Evolutionary conservation across 2,113 vertebrate species (phyloP), one percentile per base, ranked within the genome.

Genomic region (Neodontobutis hainanensis): DNA sequence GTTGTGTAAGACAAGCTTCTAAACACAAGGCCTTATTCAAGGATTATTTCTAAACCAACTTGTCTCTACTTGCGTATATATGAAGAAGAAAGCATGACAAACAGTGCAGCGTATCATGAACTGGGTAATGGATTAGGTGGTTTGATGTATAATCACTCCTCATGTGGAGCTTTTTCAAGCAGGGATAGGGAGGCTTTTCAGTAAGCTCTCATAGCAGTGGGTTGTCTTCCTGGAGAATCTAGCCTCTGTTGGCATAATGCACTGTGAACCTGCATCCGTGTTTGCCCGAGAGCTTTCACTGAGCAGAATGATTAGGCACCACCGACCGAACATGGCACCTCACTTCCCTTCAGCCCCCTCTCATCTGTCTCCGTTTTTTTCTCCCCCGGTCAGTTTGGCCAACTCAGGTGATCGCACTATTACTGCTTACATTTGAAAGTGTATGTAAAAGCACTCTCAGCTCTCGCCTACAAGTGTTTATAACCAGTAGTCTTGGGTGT

Each of bases 111-210:
- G 62, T 47, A 79, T 59, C 43, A 70, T 62, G 73, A 81, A 67
- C 44, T 61, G 58, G 61, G 48, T 64, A 69, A 71, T 68, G 80
- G 85, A 84, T 87, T 85, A 71, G 67, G 67, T 47, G 72, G 78
- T 78, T 88, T 83, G 81, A 84, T 85, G 87, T 86, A 68, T 87
- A 88, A 88, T 86, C 87, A 73, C 83, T 88, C 82, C 38, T 72
- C 42, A 50, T 61, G 75, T 65, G 11, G 70, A 76, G 69, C 65
- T 43, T 44, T 84, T 46, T 89, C 75, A 74, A 53, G 82, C 40
- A 48, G 66, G 70, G 74, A 73, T 77, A 69, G 56, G 80, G 68
- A 75, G 75, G 85, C 76, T 84, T 79, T 79, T 68, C 82, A 70
- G 67, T 73, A 73, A 85, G 76, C 76, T 70, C 45, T 80, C 82